A percentile compares a stretch with the other conserved stretches of the same genome.
These are phyloP conservation scores for Notamacropus eugenii DNA, from an alignment of 2,797 vertebrate genomes.

Conservation along the genomic window DNA sequence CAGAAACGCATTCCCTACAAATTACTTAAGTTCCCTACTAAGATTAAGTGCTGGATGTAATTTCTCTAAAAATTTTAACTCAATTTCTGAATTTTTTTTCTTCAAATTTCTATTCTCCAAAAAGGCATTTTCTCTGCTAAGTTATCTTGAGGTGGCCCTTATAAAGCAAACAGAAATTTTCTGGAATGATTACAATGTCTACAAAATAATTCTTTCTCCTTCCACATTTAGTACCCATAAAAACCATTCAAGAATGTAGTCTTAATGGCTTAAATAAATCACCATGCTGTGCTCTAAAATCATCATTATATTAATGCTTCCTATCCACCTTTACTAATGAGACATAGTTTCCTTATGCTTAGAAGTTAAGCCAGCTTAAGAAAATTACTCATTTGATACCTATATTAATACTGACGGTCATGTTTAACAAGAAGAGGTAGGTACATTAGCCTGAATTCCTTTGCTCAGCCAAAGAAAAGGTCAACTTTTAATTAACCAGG, in stretches of 20 bases:
- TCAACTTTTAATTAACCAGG: slow-evolving; percentile 75
- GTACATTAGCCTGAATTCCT: slow-evolving; percentile 41
- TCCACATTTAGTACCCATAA: slow-evolving; percentile 37
- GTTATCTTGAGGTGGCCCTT: slow-evolving; percentile 32
- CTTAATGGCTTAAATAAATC: slow-evolving; percentile 50
- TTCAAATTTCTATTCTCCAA: slow-evolving; percentile 58
- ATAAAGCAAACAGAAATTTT: slow-evolving; percentile 43
- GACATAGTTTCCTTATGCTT: slow-evolving; percentile 42
- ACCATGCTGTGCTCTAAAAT: slow-evolving; percentile 18
- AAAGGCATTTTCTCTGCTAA: slow-evolving; percentile 41
- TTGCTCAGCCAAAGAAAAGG: slow-evolving; percentile 54
- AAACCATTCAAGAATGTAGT: slow-evolving; percentile 33
- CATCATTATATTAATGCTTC: slow-evolving; percentile 35
- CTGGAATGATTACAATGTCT: slow-evolving; percentile 39
- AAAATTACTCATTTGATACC: slow-evolving; percentile 12
- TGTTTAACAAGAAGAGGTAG: slow-evolving; percentile 49
- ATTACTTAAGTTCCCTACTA: slow-evolving; percentile 44
- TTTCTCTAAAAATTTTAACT: slow-evolving; percentile 25
- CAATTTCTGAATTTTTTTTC: slow-evolving; percentile 3
- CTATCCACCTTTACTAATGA: slow-evolving; percentile 40
- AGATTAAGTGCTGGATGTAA: slow-evolving; percentile 34
- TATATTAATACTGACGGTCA: slow-evolving; percentile 32
- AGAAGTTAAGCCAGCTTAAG: slow-evolving; percentile 46
- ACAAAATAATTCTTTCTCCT: neutral
- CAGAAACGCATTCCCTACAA: slow-evolving; percentile 37